phyloP scores from a whole-genome alignment of 2,113 vertebrate genomes.

The Eurystomus gularis region DNA sequence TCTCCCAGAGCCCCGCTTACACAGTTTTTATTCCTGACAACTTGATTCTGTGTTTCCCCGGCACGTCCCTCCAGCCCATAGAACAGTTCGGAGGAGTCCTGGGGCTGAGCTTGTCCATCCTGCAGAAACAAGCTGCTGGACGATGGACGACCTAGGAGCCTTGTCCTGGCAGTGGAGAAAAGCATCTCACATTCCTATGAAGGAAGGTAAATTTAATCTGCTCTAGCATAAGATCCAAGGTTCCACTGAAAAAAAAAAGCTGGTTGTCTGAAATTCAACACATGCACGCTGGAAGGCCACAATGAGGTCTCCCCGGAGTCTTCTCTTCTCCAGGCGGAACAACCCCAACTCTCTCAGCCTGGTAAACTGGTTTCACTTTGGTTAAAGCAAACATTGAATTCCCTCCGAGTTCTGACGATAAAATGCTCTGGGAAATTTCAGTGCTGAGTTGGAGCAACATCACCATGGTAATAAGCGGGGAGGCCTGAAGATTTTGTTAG shows the following conservation, averaged over 20 bases:
- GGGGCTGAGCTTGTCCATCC: neutral
- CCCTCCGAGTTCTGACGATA: constrained; percentile 2
- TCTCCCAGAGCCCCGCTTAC: neutral
- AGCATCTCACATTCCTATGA: neutral
- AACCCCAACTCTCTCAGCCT: too few species aligned
- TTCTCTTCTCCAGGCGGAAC: too few species aligned
- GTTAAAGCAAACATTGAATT: constrained; percentile 15
- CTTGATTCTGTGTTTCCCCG: neutral
- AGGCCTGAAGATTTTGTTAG: constrained; percentile 21
- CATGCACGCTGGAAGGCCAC: too few species aligned
- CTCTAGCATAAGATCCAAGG: neutral
- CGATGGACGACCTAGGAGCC: neutral
- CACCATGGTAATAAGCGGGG: constrained; percentile 65
- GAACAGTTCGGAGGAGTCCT: neutral
- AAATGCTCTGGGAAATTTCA: constrained; percentile 51
- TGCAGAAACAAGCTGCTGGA: neutral
- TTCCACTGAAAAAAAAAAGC: neutral
- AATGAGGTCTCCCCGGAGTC: too few species aligned
- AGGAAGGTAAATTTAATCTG: neutral
- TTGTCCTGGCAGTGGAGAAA: neutral
- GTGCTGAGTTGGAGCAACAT: constrained; percentile 28
- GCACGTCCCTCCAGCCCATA: neutral
- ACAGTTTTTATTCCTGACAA: neutral
- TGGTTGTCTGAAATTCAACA: neutral
- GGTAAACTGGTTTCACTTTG: constrained; percentile 14